Evolutionary conservation across 1,140 invertebrate species (phyloP), one percentile per base, ranked within the genome.

Genomic region (Drosophila persimilis): DNA sequence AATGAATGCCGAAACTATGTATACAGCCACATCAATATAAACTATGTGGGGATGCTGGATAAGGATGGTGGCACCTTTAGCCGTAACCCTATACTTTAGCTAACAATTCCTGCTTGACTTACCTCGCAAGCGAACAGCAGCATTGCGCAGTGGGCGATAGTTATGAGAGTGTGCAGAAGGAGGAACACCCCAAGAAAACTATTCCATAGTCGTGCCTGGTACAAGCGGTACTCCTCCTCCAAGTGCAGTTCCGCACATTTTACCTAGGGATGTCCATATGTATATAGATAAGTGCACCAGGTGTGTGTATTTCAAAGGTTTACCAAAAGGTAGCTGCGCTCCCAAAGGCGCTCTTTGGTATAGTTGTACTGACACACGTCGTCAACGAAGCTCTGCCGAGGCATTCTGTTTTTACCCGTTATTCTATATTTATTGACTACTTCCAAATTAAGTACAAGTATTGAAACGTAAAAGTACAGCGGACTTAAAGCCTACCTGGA

Each of bases 1-100:
- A 9, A 93, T 44, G 4, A 92, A 46, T 9, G 92, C 65, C 35
- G 90, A 91, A 29, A 81, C 70, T 15, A 92, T 3, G 54, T 92
- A 84, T 59, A 74, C 90, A 85, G 46, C 64, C 6, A 92, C 80
- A 57, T 92, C 89, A 0, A 78, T 15, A 35, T 88, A 67, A 20
- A 79, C 53, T 2, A 60, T 0, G 2, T 31, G 1, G 0, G 0
- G 15, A 2, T 46, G 15, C 79, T 83, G 54, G 13, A 11, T 7
- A 66, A 2, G 3, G 5, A 41, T 2, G 15, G 9, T 39, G 9
- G 20, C 1, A 52, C 3, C 7, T 45, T n/a, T 6, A 15, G 9
- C 11, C 6, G 26, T 24, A 24, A 43, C 2, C 24, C 17, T 24
- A 11, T 1, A 13, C 50, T 53, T n/a, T 1, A 47, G 17, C 20